Base-by-base conservation (phyloP, 2,113 vertebrate species). In the Catharus fuscescens region DNA sequence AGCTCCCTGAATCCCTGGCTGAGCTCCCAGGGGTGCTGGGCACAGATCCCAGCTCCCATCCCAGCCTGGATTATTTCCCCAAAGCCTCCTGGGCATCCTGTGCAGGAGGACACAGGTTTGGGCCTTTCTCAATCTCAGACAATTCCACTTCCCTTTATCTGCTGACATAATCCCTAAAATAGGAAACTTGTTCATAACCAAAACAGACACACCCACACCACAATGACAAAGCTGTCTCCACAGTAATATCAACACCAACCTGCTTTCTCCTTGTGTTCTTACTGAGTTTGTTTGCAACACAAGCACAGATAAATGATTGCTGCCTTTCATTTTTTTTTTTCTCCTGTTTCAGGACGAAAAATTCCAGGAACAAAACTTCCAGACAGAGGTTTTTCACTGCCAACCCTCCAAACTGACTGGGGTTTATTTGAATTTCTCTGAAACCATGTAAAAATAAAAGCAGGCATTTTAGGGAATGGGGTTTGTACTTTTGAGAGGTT, bases 41-140 rank as follows among this genome's bases (percentile, higher is more conserved):
- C 24, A 44, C 0, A 2, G 32, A 5, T 7, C 71, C 53, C 0
- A 3, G 6, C 9, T 18, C 29, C 56, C 77, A 14, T 4, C 57
- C 57, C 34, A 20, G 0, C 26, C 21, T 1, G 5, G 26, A 6
- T 34, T 0, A 8, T 1, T 0, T n/a, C n/a, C 8, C 76, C 15
- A 24, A 42, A 3, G 6, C 2, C 31, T 15, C 2, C 78, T 4
- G 72, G 50, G 62, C 7, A 11, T 1, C 42, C 52, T 4, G 48
- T 0, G 38, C 78, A 54, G 67, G 50, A 36, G 4, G 9, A 17
- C 18, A 48, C 6, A 79, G 70, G 7, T 45, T 17, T 13, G 31
- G n/a, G n/a, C 29, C 59, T 32, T 12, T 2, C 81, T 18, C 59
- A 4, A 1, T 0, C 60, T 10, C 10, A 70, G 52, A 78, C 93